A percentile compares a stretch with the other conserved stretches of the same genome.
Conservation (phyloP, 1,140 invertebrate species). For the Phymastichus coffea region DNA sequence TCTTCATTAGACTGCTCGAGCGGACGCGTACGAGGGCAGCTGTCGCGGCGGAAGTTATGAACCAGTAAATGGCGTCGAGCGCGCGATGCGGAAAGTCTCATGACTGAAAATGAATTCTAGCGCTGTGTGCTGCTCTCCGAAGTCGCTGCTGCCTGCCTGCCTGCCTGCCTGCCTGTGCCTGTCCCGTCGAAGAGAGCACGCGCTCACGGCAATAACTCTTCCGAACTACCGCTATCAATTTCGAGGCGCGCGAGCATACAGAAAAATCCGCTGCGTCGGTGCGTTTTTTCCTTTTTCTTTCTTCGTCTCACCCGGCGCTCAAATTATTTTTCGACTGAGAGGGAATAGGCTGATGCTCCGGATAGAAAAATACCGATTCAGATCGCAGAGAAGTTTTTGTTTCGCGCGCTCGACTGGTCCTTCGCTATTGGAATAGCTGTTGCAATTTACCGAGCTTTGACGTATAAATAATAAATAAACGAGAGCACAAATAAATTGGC, state of each 20-base stretch:
- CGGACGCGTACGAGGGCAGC: too few relatives aligned
- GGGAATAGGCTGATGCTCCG: too few relatives aligned
- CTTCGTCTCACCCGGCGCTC: neutral
- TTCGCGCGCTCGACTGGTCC: slow-evolving; percentile 27
- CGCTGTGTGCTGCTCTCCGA: neutral
- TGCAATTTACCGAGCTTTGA: slow-evolving; percentile 49
- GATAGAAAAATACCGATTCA: too few relatives aligned
- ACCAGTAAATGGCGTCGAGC: slow-evolving; percentile 16
- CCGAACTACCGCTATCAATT: slow-evolving; percentile 27
- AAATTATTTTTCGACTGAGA: slow-evolving; percentile 12
- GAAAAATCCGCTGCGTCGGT: slow-evolving; percentile 14
- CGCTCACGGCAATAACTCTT: slow-evolving; percentile 24
- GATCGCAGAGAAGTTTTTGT: too few relatives aligned
- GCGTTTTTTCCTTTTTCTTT: slow-evolving; percentile 1
- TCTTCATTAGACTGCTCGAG: too few relatives aligned
- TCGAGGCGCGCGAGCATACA: too few relatives aligned
- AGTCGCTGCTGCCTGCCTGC: neutral
- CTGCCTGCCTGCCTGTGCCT: too few relatives aligned
- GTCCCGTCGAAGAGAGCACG: slow-evolving; percentile 24
- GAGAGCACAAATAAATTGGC: slow-evolving; percentile 49
- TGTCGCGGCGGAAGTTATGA: slow-evolving; percentile 16
- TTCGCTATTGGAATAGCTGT: slow-evolving; percentile 39
- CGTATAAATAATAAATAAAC: slow-evolving; percentile 42
- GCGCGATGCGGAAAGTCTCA: slow-evolving; percentile 24
- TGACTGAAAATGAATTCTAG: slow-evolving; percentile 29